Evolutionary conservation across 2,888 invertebrate genomes (phyloP).

Genomic region (Hirtodrosophila confusa): DNA sequence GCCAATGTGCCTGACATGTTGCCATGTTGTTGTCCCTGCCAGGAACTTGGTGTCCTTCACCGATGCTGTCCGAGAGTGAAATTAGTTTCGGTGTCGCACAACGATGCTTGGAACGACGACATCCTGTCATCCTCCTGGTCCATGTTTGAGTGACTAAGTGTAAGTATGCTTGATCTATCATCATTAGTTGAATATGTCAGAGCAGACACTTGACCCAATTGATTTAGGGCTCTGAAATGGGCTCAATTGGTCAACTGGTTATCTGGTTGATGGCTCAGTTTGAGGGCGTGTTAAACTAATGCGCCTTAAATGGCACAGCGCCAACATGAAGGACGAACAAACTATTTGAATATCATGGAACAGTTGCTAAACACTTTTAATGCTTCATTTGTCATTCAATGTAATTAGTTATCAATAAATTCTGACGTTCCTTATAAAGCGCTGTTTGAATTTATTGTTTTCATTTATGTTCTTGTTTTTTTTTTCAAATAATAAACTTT

Average conservation of each 20-base stretch:
- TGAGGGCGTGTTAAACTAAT: conserved; percentile 21
- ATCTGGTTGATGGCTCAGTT: conserved; percentile 6
- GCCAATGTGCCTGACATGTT: conserved; percentile 45
- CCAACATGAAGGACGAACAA: not conserved
- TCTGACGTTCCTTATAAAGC: not conserved
- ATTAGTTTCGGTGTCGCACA: conserved; percentile 75
- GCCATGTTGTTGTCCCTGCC: conserved; percentile 22
- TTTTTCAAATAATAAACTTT: not conserved
- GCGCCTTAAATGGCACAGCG: not conserved
- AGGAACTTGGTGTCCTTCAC: conserved; percentile 52
- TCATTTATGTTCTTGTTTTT: not conserved
- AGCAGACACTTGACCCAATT: conserved; percentile 73
- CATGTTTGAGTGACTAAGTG: conserved; percentile 53
- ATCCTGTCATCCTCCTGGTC: conserved; percentile 28
- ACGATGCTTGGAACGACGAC: conserved; percentile 51
- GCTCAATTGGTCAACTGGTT: conserved; percentile 45
- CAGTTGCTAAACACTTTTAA: not conserved
- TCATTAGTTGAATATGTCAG: conserved; percentile 74
- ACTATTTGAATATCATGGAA: no score
- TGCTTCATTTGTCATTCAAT: not conserved
- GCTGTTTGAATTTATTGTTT: not conserved
- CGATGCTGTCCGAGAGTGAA: conserved; percentile 47
- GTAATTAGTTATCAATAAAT: no score
- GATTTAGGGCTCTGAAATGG: conserved; percentile 58
- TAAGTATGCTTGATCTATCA: conserved; percentile 69